Evolutionary conservation across 2,113 vertebrate genomes (phyloP).

Genomic region (Takifugu flavidus): DNA sequence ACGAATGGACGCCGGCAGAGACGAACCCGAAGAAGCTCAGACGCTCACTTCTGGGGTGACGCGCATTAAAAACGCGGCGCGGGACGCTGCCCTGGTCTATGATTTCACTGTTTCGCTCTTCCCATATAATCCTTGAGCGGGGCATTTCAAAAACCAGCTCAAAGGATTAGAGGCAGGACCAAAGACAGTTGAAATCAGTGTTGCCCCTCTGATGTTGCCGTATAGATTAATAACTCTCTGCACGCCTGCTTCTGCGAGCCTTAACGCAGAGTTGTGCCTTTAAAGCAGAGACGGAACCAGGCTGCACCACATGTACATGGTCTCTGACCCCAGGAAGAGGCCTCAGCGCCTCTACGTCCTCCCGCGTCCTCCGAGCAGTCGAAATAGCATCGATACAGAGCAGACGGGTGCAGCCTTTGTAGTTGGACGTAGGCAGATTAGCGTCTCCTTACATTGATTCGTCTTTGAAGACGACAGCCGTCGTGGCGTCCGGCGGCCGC

Average conservation of each 20-base stretch:
- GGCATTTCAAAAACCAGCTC: slow-evolving; percentile 18
- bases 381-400: slow-evolving; percentile 40
- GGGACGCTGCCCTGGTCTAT: too few relatives aligned
- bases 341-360: slow-evolving; percentile 36
- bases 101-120: too few relatives aligned
- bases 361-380: slow-evolving; percentile 30
- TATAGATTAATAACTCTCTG: slow-evolving; percentile 1
- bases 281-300: slow-evolving; percentile 16
- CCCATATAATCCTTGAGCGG: slow-evolving; percentile 34
- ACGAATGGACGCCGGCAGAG: too few relatives aligned
- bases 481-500: too few relatives aligned
- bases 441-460: slow-evolving; percentile 34
- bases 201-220: neutral
- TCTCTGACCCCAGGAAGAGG: too few relatives aligned
- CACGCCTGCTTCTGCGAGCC: neutral
- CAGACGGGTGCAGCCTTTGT: slow-evolving; percentile 15
- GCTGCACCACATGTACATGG: neutral
- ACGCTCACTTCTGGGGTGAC: too few relatives aligned
- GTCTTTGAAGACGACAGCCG: slow-evolving; percentile 16
- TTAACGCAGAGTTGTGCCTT: slow-evolving; percentile 4
- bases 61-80: too few relatives aligned
- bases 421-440: slow-evolving; percentile 21
- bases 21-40: too few relatives aligned
- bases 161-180: slow-evolving; percentile 29
- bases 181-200: slow-evolving; percentile 17